Evolutionary conservation across 2,113 vertebrate species (phyloP).

Genomic region (Lepisosteus osseus): DNA sequence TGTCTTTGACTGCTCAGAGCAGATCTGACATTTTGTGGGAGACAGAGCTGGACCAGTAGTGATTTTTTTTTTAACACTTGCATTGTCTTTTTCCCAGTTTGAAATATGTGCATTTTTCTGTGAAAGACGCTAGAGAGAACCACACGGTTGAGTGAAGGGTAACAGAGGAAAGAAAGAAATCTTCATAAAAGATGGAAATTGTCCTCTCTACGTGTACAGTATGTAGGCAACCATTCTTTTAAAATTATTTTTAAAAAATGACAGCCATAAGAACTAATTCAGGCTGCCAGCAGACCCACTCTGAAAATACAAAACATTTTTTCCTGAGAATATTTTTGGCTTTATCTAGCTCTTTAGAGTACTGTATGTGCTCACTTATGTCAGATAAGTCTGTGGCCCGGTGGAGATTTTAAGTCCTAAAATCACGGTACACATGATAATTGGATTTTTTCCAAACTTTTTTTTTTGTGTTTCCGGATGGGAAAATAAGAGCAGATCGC

Average conservation of each 20-base stretch:
- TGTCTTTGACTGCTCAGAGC: neutral
- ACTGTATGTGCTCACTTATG: too few relatives aligned
- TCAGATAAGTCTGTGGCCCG: neutral
- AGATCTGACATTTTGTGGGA: slow-evolving; percentile 9
- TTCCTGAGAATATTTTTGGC: too few relatives aligned
- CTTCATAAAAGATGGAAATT: neutral
- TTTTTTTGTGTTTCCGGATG: neutral
- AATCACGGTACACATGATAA: neutral
- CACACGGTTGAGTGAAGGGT: neutral
- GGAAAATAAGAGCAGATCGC: neutral
- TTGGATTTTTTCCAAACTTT: neutral
- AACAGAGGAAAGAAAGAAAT: neutral
- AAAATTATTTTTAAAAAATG: too few relatives aligned
- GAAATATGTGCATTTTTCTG: slow-evolving; percentile 14
- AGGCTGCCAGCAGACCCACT: too few relatives aligned
- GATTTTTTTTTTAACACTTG: slow-evolving; percentile 5
- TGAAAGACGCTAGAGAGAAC: neutral
- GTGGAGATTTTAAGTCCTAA: neutral
- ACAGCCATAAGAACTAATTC: too few relatives aligned
- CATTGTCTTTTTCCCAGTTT: slow-evolving; percentile 4
- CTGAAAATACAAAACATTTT: too few relatives aligned
- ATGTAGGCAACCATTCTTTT: too few relatives aligned
- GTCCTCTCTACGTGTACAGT: too few relatives aligned
- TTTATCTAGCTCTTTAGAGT: too few relatives aligned
- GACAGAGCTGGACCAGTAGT: slow-evolving; percentile 8